Percentiles rank a stretch among this genome's conserved stretches.
Conservation (phyloP, 2,888 invertebrate species). For the Phragmatobia fuliginosa region DNA sequence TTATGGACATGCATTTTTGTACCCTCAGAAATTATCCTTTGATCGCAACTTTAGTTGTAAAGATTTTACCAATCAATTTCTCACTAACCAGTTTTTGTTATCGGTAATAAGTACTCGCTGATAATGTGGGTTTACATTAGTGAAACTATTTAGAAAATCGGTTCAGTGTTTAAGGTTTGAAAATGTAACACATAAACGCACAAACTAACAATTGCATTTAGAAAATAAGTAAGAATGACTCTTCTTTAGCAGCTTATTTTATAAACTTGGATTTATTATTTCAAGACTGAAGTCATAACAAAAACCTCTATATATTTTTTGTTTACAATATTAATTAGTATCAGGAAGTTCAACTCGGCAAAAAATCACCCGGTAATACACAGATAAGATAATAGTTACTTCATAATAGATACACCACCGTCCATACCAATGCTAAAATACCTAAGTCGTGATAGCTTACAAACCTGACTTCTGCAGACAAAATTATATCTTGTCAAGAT, state of each 20-base stretch:
- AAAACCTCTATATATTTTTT: background rate
- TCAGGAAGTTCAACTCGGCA: background rate
- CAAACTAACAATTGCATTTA: too few species aligned
- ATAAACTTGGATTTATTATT: background rate
- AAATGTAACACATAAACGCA: too few species aligned
- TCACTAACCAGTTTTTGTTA: background rate
- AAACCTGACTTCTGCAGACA: background rate
- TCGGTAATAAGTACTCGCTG: too few species aligned
- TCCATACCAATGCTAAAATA: background rate
- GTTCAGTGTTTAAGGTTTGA: too few species aligned
- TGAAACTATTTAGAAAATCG: too few species aligned
- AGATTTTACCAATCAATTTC: background rate
- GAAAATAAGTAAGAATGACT: too few species aligned
- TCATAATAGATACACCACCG: background rate
- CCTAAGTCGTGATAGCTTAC: background rate
- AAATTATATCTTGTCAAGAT: background rate
- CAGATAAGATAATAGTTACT: background rate
- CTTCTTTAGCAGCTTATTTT: background rate
- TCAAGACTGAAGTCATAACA: background rate
- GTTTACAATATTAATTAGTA: background rate
- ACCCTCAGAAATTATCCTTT: background rate
- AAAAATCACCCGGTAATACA: background rate
- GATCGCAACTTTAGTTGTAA: background rate
- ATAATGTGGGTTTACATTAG: too few species aligned
- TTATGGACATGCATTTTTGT: background rate